Percentiles rank a stretch among this genome's conserved stretches.
Conservation (phyloP, 2,797 vertebrate genomes). For the Lerista edwardsae region DNA sequence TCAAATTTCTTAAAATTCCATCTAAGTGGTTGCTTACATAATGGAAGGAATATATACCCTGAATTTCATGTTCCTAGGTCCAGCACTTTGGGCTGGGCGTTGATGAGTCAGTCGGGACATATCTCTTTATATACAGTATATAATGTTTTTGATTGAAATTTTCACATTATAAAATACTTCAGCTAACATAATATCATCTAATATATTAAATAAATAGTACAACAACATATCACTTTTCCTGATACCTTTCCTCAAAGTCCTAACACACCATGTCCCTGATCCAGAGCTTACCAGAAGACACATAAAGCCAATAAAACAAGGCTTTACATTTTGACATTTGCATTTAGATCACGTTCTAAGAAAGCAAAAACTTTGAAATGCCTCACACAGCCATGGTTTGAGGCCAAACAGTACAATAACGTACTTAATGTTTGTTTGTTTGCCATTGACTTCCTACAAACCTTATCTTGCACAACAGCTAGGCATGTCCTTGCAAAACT, state of each 20-base stretch:
- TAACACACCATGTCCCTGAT: not conserved
- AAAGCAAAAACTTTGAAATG: not conserved
- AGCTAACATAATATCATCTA: not conserved
- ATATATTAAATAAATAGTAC: not conserved
- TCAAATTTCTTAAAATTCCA: no score
- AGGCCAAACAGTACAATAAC: not conserved
- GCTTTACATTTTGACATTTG: not conserved
- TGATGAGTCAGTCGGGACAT: no score
- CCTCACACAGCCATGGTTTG: not conserved
- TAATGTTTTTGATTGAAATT: not conserved
- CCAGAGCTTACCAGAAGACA: not conserved
- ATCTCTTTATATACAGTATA: no score
- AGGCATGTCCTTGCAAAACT: not conserved
- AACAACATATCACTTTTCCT: not conserved
- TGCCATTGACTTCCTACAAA: not conserved
- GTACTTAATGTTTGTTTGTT: not conserved
- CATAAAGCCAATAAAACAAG: not conserved
- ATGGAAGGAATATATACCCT: no score
- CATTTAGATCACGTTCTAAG: not conserved
- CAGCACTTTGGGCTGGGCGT: no score
- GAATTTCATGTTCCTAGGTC: no score
- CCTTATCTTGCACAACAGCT: not conserved
- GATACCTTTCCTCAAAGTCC: not conserved
- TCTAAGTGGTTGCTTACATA: no score
- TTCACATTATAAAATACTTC: not conserved